Percentiles rank a stretch among this genome's conserved stretches.
Evolutionary conservation across 2,888 invertebrate species (phyloP).

Genomic region (Aphelenchoides bicaudatus): DNA sequence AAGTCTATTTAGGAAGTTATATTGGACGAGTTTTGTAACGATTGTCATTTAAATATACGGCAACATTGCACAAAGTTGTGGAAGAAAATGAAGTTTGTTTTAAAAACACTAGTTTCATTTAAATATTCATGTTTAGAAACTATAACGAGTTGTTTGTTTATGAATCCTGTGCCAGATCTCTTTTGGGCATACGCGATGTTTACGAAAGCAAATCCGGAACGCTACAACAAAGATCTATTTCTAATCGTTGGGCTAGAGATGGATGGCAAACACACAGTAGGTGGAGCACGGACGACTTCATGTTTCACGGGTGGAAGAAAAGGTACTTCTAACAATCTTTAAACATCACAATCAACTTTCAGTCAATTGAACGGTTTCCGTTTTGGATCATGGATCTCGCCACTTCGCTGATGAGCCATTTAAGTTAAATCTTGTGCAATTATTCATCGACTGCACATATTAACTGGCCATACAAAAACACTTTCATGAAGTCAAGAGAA

Average conservation of each 20-base stretch:
- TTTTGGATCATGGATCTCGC: too few relatives aligned
- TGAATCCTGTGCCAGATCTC: conserved; percentile 41
- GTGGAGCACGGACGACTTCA: conserved; percentile 46
- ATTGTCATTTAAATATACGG: conserved; percentile 17
- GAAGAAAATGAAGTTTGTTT: conserved; percentile 5
- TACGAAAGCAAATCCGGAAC: conserved; percentile 12
- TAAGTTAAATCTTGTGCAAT: too few relatives aligned
- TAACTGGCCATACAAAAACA: too few relatives aligned
- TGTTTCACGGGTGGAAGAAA: conserved; percentile 50
- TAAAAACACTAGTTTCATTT: not conserved
- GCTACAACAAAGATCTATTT: not conserved
- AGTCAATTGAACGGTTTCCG: too few relatives aligned
- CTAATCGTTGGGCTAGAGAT: conserved; percentile 45
- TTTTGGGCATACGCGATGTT: conserved; percentile 38
- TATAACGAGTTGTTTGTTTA: conserved; percentile 42
- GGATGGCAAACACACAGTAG: conserved; percentile 45
- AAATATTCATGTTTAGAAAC: conserved; percentile 18
- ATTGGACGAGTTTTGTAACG: conserved; percentile 28
- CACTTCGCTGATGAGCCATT: too few relatives aligned
- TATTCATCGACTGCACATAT: too few relatives aligned
- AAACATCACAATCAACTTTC: too few relatives aligned
- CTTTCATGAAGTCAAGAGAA: too few relatives aligned
- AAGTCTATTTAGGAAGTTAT: conserved; percentile 23
- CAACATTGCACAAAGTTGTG: not conserved
- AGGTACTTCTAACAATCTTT: too few relatives aligned